phyloP scores from a whole-genome alignment of 1,140 invertebrate genomes.

The Sinonovacula constricta region DNA sequence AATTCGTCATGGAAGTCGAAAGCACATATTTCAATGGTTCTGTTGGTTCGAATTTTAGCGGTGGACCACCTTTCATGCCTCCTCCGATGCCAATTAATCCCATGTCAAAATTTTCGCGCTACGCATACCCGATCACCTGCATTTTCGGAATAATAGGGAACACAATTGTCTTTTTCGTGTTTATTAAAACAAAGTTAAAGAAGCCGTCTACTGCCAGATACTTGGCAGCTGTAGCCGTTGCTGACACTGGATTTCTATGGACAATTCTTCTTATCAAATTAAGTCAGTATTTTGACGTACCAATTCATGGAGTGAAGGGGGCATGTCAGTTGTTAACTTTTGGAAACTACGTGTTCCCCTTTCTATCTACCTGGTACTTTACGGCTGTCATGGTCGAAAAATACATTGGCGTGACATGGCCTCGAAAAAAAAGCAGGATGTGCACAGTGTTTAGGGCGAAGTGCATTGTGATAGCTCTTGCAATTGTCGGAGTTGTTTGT shows the following conservation, averaged over 20 bases:
- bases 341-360: conserved; percentile 60
- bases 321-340: conserved; percentile 65
- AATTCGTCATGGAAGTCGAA: no score
- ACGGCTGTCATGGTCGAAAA: conserved; percentile 69
- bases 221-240: conserved; percentile 81
- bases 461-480: conserved; percentile 57
- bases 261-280: conserved; percentile 56
- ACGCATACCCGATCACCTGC: conserved; percentile 78
- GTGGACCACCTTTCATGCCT: no score
- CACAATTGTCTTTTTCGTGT: conserved; percentile 81
- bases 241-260: conserved; percentile 81
- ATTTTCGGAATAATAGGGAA: conserved; percentile 81
- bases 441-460: conserved; percentile 65
- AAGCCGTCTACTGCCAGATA: conserved; percentile 82
- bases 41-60: no score
- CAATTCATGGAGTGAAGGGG: conserved; percentile 46
- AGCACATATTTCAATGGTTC: no score
- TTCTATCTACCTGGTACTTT: conserved; percentile 70
- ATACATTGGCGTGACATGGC: conserved; percentile 66
- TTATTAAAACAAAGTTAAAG: conserved; percentile 81
- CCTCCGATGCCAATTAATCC: conserved; percentile 11
- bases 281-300: conserved; percentile 41
- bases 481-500: conserved; percentile 54
- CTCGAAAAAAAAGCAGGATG: conserved; percentile 62
- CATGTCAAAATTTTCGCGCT: conserved; percentile 22